Evolutionary conservation across 2,113 vertebrate genomes (phyloP).

Genomic region (Oncorhynchus masou): DNA sequence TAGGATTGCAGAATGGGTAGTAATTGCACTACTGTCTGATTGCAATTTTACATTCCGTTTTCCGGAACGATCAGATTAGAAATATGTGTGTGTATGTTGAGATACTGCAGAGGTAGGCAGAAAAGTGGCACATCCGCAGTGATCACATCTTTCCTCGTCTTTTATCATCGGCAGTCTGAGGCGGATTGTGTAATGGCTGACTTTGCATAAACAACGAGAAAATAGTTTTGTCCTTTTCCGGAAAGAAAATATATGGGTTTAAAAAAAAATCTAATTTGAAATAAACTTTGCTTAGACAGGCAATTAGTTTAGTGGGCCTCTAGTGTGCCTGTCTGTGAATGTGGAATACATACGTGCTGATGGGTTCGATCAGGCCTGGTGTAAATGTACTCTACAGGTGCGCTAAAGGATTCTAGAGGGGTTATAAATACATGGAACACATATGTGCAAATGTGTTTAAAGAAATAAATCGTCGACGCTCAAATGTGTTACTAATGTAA

Average conservation of each 20-base stretch:
- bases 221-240: neutral
- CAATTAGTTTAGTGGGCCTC: neutral
- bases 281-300: slow-evolving; percentile 1
- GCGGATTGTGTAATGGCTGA: slow-evolving; percentile 50
- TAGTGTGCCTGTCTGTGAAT: slow-evolving; percentile 14
- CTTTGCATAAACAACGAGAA: slow-evolving; percentile 61
- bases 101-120: slow-evolving; percentile 62
- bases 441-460: slow-evolving; percentile 37
- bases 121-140: slow-evolving; percentile 45
- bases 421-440: slow-evolving; percentile 37
- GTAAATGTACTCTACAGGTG: slow-evolving; percentile 52
- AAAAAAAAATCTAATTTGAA: slow-evolving; percentile 18
- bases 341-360: slow-evolving; percentile 24
- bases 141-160: slow-evolving; percentile 40
- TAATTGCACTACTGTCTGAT: slow-evolving; percentile 6
- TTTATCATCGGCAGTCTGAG: slow-evolving; percentile 39
- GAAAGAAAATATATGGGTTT: neutral
- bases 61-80: slow-evolving; percentile 65
- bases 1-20: neutral
- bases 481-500: slow-evolving; percentile 29
- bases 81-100: slow-evolving; percentile 9
- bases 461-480: slow-evolving; percentile 38
- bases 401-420: neutral
- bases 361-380: slow-evolving; percentile 6
- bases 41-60: slow-evolving; percentile 62